phyloP scores from a whole-genome alignment of 1,140 invertebrate species.

The Colletes latitarsis region DNA sequence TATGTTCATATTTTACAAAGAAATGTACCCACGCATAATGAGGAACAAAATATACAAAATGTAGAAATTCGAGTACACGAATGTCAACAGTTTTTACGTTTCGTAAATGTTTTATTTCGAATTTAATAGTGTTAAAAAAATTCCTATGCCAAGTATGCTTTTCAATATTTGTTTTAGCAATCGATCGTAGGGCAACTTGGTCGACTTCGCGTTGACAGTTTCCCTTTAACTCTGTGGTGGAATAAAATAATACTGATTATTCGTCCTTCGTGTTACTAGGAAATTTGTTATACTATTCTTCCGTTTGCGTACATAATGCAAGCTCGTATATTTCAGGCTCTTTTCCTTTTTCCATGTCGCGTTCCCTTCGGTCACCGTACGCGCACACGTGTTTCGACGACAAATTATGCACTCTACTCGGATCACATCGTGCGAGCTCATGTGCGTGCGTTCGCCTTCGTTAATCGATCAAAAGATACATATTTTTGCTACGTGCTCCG shows the following conservation, averaged over 20 bases:
- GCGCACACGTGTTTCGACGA: slow-evolving; percentile 9
- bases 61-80: too few species aligned
- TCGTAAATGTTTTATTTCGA: too few species aligned
- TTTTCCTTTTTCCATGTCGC: neutral
- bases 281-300: slow-evolving; percentile 24
- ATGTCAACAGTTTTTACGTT: too few species aligned
- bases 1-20: too few species aligned
- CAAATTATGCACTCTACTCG: neutral
- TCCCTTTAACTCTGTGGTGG: neutral
- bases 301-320: slow-evolving; percentile 1
- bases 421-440: neutral
- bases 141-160: too few species aligned
- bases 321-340: slow-evolving; percentile 3
- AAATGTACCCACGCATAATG: too few species aligned
- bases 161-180: too few species aligned
- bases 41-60: too few species aligned
- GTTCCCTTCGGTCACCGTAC: neutral
- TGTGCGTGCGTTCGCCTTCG: slow-evolving; percentile 14
- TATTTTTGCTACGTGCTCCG: neutral
- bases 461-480: slow-evolving; percentile 13
- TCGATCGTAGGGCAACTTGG: too few species aligned
- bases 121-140: too few species aligned
- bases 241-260: slow-evolving; percentile 44
- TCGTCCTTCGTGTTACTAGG: slow-evolving; percentile 13
- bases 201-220: neutral